Base-by-base conservation (phyloP, 2,113 vertebrate genomes). In the Chaenocephalus aceratus region DNA sequence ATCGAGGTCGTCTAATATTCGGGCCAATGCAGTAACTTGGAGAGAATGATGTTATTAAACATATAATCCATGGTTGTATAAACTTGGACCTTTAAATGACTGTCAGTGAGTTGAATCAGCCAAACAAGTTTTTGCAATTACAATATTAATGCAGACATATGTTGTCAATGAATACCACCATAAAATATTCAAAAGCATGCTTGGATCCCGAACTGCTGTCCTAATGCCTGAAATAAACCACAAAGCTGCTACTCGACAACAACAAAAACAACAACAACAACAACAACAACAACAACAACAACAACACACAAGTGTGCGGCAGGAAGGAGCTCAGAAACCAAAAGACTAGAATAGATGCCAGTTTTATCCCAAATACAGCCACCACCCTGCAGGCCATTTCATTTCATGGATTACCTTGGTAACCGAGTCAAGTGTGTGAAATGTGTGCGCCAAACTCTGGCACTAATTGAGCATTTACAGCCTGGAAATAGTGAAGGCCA, bases 351-450 rank as follows among this genome's bases (percentile, higher is more conserved):
- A 15, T 14, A 14, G 48, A 69, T 80, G 71, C 71, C 68, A 77
- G 80, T 68, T 75, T 54, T 14, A 52, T 57, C 23, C 59, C 58
- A 61, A 82, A 85, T 60, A 72, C 72, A 70, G 79, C 53, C 78
- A 60, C 85, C 71, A 82, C 80, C 84, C 80, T 82, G 41, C 59
- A 56, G 56, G 59, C 68, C 72, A 80, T 87, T 87, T 88, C 83
- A 73, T 75, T 87, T 88, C 83, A 75, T 75, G 80, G 63, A 57
- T 61, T 44, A 60, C 85, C 68, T 49, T 36, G 51, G 77, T 66
- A 63, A 79, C 61, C 3, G 16, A 79, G 71, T 74, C 58, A 44
- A 72, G 65, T 70, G 72, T 86, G 72, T 80, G 61, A 83, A 88
- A 80, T 21, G 30, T 46, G 45, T 41, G 51, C 72, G 62, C 80